Evolutionary conservation across 2,888 invertebrate species (phyloP).

Genomic region (Heteropelma amictum): DNA sequence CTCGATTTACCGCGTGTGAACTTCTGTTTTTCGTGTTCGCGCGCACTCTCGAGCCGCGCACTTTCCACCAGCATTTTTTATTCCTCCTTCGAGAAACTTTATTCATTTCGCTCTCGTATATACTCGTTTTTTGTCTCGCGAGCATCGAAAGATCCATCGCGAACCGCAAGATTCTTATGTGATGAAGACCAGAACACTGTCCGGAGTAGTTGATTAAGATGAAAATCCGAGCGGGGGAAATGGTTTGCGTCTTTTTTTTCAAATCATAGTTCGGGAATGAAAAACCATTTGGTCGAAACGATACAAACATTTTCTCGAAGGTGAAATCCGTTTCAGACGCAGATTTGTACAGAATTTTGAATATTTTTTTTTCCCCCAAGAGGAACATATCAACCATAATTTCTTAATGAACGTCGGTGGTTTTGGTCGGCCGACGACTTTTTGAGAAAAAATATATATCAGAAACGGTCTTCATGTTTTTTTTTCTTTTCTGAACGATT

Average conservation of each 20-base stretch:
- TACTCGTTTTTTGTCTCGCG: neutral
- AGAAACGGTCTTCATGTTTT: neutral
- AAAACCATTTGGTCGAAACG: too few relatives aligned
- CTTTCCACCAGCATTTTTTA: slow-evolving; percentile 13
- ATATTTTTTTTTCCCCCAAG: too few relatives aligned
- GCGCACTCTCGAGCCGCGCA: slow-evolving; percentile 30
- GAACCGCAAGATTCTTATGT: slow-evolving; percentile 29
- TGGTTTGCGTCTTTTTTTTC: neutral
- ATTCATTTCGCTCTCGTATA: neutral
- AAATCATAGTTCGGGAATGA: neutral
- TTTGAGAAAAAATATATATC: too few relatives aligned
- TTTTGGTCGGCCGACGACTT: too few relatives aligned
- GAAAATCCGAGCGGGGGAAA: neutral
- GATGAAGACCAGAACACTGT: slow-evolving; percentile 21
- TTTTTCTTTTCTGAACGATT: neutral
- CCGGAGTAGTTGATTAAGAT: slow-evolving; percentile 18
- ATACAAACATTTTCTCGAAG: too few relatives aligned
- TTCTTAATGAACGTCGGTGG: too few relatives aligned
- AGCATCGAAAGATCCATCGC: too few relatives aligned
- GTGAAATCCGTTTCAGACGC: too few relatives aligned
- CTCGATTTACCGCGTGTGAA: slow-evolving; percentile 54
- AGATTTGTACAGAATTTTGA: too few relatives aligned
- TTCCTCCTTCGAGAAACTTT: neutral
- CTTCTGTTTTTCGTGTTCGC: slow-evolving; percentile 57
- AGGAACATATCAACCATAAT: too few relatives aligned